phyloP scores from a whole-genome alignment of 2,888 invertebrate species.

The Harpalus rufipes region DNA sequence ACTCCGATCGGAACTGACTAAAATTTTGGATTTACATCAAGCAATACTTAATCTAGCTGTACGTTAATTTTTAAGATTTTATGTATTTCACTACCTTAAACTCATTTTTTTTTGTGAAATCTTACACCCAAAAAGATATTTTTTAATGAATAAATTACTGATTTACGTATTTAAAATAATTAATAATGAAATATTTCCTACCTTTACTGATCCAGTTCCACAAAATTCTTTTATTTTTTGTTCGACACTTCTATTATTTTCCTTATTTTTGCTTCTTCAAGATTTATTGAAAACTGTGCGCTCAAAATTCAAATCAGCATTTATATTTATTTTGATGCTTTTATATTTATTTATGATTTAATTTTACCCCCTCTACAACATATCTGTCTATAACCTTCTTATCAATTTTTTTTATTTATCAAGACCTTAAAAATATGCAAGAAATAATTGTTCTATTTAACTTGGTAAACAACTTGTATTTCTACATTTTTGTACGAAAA shows the following conservation, averaged over 20 bases:
- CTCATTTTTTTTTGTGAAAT: background rate
- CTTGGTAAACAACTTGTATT: background rate
- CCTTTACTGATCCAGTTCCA: constrained; percentile 19
- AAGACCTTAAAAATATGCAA: constrained; percentile 27
- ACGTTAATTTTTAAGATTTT: no score
- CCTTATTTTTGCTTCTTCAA: background rate
- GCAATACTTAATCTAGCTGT: no score
- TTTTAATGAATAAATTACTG: background rate
- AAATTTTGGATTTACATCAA: no score
- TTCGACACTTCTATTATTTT: background rate
- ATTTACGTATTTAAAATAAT: background rate
- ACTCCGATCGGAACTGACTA: no score
- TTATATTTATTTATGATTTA: constrained; percentile 7
- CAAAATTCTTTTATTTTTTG: background rate
- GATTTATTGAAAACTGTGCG: constrained; percentile 16
- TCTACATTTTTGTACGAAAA: background rate
- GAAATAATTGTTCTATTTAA: constrained; percentile 8
- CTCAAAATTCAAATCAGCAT: constrained; percentile 7
- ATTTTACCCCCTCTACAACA: constrained; percentile 2
- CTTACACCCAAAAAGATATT: background rate
- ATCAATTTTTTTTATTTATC: constrained; percentile 18
- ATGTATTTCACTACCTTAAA: no score
- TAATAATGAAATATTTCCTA: background rate
- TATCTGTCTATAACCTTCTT: constrained; percentile 8
- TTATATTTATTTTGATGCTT: constrained; percentile 11